phyloP scores from a whole-genome alignment of 2,113 vertebrate genomes.

The Theristicus caerulescens region DNA sequence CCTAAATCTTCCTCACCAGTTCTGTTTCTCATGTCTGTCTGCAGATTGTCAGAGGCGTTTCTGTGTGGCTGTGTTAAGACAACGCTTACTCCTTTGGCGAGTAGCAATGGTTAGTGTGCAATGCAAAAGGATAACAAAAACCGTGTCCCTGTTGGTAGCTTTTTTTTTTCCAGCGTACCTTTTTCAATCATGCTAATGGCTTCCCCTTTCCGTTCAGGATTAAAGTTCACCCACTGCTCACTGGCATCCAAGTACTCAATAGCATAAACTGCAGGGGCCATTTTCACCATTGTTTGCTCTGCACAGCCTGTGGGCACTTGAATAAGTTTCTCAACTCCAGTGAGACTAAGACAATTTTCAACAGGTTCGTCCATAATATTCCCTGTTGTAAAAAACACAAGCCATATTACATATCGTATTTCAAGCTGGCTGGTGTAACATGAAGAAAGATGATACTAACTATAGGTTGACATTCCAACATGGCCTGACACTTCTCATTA shows the following conservation, averaged over 20 bases:
- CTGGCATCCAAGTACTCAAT: conserved; percentile 78
- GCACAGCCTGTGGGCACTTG: conserved; percentile 73
- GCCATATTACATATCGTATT: rapidly evolving
- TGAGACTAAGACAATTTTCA: conserved; percentile 70
- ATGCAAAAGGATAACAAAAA: rapidly evolving
- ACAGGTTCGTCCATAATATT: conserved; percentile 34
- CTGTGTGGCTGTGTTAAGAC: neutral
- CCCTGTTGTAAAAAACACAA: conserved; percentile 20
- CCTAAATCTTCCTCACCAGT: neutral
- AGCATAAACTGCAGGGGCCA: conserved; percentile 75
- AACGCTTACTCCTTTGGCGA: neutral
- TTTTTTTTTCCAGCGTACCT: conserved; percentile 45
- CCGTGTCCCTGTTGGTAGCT: rapidly evolving
- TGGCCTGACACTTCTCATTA: neutral
- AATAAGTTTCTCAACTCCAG: conserved; percentile 68
- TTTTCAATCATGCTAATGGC: conserved; percentile 66
- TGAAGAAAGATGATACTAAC: neutral
- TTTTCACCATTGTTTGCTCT: conserved; percentile 77
- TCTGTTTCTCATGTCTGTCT: neutral
- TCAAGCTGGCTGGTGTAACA: neutral
- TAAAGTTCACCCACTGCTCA: conserved; percentile 70
- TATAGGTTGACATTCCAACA: neutral
- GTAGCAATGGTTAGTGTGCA: neutral
- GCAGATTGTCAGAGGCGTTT: neutral
- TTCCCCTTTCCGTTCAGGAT: conserved; percentile 62